These are phyloP conservation scores for Sipha maydis DNA, from an alignment of 2,888 invertebrate genomes.

Conservation along the genomic window DNA sequence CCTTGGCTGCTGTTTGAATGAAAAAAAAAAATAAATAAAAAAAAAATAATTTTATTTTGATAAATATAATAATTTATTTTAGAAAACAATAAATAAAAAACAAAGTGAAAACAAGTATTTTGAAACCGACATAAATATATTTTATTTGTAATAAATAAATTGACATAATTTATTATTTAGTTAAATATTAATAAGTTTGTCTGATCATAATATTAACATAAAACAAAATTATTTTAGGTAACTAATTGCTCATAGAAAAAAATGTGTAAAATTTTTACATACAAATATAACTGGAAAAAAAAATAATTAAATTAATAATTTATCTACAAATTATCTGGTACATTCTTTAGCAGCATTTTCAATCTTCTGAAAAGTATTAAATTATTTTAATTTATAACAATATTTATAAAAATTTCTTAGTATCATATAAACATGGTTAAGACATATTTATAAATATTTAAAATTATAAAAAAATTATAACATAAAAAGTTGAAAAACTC, in stretches of 20 bases:
- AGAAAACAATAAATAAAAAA: background rate
- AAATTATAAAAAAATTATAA: background rate
- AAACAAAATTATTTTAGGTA: background rate
- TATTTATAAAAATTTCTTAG: background rate
- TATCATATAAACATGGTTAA: background rate
- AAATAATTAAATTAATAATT: background rate
- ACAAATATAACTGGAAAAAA: constrained; percentile 15
- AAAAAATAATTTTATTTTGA: too few relatives aligned
- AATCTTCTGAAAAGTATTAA: constrained; percentile 43
- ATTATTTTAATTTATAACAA: background rate
- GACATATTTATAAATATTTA: background rate
- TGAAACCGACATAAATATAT: constrained; percentile 15
- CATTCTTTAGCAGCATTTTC: constrained; percentile 42
- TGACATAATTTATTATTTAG: constrained; percentile 24
- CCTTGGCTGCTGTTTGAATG: too few relatives aligned
- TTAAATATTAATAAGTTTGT: constrained; percentile 14
- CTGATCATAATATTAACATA: background rate
- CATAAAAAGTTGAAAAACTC: too few relatives aligned
- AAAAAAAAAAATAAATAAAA: too few relatives aligned
- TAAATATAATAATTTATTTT: too few relatives aligned
- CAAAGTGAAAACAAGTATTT: background rate
- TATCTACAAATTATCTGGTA: constrained; percentile 26
- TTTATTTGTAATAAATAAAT: constrained; percentile 46
- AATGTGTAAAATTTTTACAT: background rate
- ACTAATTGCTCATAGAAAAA: constrained; percentile 2